Evolutionary conservation across 2,797 vertebrate genomes (phyloP), one percentile per base, ranked within the genome.

Genomic region (Cheirogaleus major): DNA sequence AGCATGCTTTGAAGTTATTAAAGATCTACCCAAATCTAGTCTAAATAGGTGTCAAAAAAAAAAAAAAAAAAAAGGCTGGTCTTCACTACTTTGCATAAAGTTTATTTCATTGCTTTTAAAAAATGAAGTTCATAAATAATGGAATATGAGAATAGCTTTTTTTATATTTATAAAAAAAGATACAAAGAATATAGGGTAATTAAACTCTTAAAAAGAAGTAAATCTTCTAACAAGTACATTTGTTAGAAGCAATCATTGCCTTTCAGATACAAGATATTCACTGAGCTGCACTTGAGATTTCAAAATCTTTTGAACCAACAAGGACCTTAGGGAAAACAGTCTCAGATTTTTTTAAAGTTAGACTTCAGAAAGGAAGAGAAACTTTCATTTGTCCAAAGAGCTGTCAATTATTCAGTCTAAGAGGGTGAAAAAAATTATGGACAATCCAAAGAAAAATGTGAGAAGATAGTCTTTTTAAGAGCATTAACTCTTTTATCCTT

Each of bases 51-150:
- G 41, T 76, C 73, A 43, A 50, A 78, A 88, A 91, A 55, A 55
- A n/a, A n/a, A 43, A 50, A 78, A 88, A 91, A 55, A 91, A 48
- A 48, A 30, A 52, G 63, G 7, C 38, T 82, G 22, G 1, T 55
- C 45, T 91, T 94, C 50, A 70, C 65, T 69, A 79, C 35, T 89
- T 93, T 80, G 67, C 72, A 81, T 69, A 76, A 65, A 72, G 9
- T 72, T 92, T 43, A 85, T 89, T 96, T 90, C 59, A 91, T 80
- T 90, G 35, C 73, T 91, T 69, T 92, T 91, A 59, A 65, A 73
- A 93, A 82, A 80, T 59, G 32, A 93, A 95, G 45, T 76, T 76
- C 48, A 55, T 79, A 79, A 86, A 50, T 80, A 59, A 70, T 70
- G 2, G 14, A 52, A 78, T 89, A 45, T 76, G 32, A 38, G 32